These are phyloP conservation scores for Parambassis ranga DNA, from an alignment of 2,797 vertebrate species.

Conservation along the genomic window DNA sequence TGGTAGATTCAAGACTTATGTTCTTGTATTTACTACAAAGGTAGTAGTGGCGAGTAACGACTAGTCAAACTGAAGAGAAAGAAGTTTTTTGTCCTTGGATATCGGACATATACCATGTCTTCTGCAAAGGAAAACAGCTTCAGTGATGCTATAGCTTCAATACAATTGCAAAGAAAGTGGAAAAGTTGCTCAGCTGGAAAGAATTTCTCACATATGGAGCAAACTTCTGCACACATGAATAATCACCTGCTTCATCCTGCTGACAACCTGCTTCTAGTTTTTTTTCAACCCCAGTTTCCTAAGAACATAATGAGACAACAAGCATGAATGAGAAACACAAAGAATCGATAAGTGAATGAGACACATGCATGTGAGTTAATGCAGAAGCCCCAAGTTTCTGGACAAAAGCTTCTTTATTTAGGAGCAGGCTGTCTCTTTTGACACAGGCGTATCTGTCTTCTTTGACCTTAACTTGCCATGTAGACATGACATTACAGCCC, in stretches of 20 bases:
- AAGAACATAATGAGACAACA: slow-evolving; percentile 12
- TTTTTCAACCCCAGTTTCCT: neutral
- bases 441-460: slow-evolving; percentile 72
- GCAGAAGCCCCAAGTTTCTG: slow-evolving; percentile 33
- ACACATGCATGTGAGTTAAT: slow-evolving; percentile 28
- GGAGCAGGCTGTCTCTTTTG: slow-evolving; percentile 61
- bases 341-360: slow-evolving; percentile 19
- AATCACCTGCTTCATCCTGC: slow-evolving; percentile 30
- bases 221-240: slow-evolving; percentile 24
- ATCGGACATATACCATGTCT: neutral
- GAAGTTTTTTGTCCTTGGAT: neutral
- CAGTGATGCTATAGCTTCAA: neutral
- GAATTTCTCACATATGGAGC: neutral
- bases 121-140: slow-evolving; percentile 3
- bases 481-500: slow-evolving; percentile 72
- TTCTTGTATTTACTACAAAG: slow-evolving; percentile 28
- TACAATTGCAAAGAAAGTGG: too few relatives aligned
- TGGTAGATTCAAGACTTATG: slow-evolving; percentile 30
- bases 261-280: slow-evolving; percentile 37
- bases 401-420: slow-evolving; percentile 76
- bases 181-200: neutral
- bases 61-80: slow-evolving; percentile 20
- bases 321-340: slow-evolving; percentile 15
- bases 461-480: slow-evolving; percentile 72
- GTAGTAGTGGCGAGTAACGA: neutral